Evolutionary conservation across 2,797 vertebrate species (phyloP), one percentile per base, ranked within the genome.

Genomic region (Sciurus vulgaris): DNA sequence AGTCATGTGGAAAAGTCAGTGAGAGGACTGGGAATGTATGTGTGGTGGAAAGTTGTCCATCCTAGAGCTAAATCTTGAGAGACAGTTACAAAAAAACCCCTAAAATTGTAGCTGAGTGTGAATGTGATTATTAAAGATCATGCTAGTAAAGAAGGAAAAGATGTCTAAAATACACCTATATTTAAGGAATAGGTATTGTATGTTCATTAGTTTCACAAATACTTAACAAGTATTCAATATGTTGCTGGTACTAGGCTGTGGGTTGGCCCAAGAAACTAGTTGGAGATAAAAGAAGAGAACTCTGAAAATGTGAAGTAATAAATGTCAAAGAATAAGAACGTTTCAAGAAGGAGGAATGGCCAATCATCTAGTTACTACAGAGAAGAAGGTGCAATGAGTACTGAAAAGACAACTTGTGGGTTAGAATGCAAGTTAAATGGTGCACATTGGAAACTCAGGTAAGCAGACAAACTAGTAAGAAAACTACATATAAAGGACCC

Each of bases 61-160:
- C 14, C n/a, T 54, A 59, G 56, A 30, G 35, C 35, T 26, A 49
- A 41, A 61, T 17, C 13, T 63, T 41, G 56, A 70, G 51, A 76
- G 44, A 74, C 12, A 82, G 51, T 24, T 59, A 26, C 77, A 67
- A 24, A 77, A 12, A 51, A 70, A 38, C 3, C 28, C 49, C 18
- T 54, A 14, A 49, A 56, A 65, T 7, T 61, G 28, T 79, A 88
- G n/a, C 22, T 84, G 38, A 86, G 4, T 28, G 28, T 33, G 77
- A 84, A 47, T 63, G n/a, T 51, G 70, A 51, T 51, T 83, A 24
- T 81, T 90, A 91, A 67, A 91, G 26, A 87, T 82, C 35, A 35
- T 28, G 35, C 70, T 41, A 38, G 15, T 38, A 61, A 94, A 96
- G 90, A 89, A 90, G 44, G 38, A 73, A 81, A 83, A 77, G 54